These are phyloP conservation scores for Idaea straminata DNA, from an alignment of 2,888 invertebrate species.

Conservation along the genomic window DNA sequence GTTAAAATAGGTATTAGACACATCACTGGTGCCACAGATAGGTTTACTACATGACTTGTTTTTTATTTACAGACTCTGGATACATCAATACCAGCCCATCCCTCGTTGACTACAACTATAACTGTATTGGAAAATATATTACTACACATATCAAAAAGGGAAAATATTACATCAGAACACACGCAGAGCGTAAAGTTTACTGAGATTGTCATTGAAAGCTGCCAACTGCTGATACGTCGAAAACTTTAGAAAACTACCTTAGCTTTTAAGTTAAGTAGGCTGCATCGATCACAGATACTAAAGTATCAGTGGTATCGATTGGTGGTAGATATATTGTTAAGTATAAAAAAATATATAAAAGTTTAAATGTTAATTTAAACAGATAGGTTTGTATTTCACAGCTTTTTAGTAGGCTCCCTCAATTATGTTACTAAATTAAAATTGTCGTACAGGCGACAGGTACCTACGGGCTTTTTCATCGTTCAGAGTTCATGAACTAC, in stretches of 20 bases:
- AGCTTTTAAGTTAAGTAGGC: neutral
- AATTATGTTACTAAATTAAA: no score
- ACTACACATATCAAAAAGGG: conserved; percentile 48
- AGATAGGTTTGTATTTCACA: no score
- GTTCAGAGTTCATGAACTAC: no score
- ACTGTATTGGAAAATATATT: conserved; percentile 55
- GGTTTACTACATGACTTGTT: neutral
- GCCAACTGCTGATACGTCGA: conserved; percentile 53
- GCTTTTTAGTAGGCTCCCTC: no score
- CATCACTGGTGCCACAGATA: neutral
- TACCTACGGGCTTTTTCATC: no score
- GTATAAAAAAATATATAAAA: no score
- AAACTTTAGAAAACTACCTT: conserved; percentile 37
- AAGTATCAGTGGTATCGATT: neutral
- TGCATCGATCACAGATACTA: no score
- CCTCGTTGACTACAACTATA: conserved; percentile 56
- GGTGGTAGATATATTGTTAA: no score
- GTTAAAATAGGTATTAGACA: no score
- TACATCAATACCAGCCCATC: conserved; percentile 63
- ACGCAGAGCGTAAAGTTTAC: conserved; percentile 53
- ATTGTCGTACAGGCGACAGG: no score
- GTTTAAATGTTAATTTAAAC: no score
- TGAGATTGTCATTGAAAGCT: conserved; percentile 61
- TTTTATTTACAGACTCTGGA: conserved; percentile 53
- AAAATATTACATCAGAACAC: conserved; percentile 33